phyloP scores from a whole-genome alignment of 2,113 vertebrate species.

The Parus major region DNA sequence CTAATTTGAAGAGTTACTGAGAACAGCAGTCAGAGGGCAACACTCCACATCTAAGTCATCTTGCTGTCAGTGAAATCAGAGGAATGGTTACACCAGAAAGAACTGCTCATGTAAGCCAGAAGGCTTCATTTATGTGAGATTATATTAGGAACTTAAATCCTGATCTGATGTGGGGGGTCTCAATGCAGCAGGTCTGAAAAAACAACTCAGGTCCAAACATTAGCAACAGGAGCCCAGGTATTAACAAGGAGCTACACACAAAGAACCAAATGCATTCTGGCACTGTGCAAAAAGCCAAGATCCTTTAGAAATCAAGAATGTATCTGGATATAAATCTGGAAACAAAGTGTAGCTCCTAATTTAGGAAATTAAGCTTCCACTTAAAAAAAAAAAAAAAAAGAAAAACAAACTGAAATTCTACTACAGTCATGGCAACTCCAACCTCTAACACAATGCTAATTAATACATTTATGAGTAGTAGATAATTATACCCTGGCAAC shows the following conservation, averaged over 20 bases:
- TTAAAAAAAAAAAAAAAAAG: background rate
- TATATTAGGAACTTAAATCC: background rate
- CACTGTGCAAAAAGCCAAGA: background rate
- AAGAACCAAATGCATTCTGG: background rate
- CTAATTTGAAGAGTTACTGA: conserved; percentile 34
- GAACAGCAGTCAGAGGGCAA: conserved; percentile 19
- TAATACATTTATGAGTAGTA: background rate
- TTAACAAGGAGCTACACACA: background rate
- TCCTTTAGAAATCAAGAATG: background rate
- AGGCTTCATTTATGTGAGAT: background rate
- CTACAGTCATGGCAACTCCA: background rate
- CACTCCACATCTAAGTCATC: background rate
- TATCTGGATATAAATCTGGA: background rate
- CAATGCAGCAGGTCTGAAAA: background rate
- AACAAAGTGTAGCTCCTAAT: background rate
- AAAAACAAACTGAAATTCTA: background rate
- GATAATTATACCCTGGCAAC: background rate
- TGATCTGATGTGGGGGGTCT: background rate
- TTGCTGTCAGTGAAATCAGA: background rate
- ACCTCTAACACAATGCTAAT: background rate
- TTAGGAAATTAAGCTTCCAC: background rate
- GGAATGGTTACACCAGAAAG: background rate
- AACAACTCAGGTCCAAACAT: background rate
- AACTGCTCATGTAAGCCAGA: background rate
- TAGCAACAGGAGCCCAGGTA: background rate